Evolutionary conservation across 2,888 invertebrate genomes (phyloP), one percentile per base, ranked within the genome.

Genomic region (Eristalinus aeneus): DNA sequence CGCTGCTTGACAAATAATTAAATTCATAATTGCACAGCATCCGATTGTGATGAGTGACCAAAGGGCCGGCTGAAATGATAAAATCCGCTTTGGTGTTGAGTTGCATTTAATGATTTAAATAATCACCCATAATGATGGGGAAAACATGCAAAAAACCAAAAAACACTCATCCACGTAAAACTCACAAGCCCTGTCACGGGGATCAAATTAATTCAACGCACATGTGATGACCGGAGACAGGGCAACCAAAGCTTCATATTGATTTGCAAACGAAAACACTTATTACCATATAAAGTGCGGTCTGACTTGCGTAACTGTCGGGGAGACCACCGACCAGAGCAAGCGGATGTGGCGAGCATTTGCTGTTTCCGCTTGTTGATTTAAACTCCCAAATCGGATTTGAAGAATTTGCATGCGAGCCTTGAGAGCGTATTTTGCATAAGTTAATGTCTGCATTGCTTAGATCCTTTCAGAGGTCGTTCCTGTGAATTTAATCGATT

Each of bases 361-460:
- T 86, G 76, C 68, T 82, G 82, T 77, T 86, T 86, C 86, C 86
- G 86, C 73, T 69, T 86, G 86, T 86, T 81, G 86, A 86, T 86
- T 81, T 86, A 86, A 86, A 81, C 86, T 86, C 81, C 81, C 77
- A 86, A 86, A 86, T 86, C 82, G 81, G 86, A 86, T 86, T 86
- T 34, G 64, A 77, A 82, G 86, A 86, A 86, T 82, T 86, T 77
- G 73, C 86, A 86, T 86, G 73, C 61, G 63, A 23, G 46, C 73
- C 81, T 77, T 67, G 85, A 68, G 64, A 79, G 46, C 16, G 61
- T 74, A 67, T 71, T 84, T 84, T 67, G 67, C 84, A 84, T 84
- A 80, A 80, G 75, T 80, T 79, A 72, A 75, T 84, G 79, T 61
- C 56, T 61, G 61, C 71, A 74, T 16, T 74, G 74, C 36, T 32